Evolutionary conservation across 2,113 vertebrate genomes (phyloP), one percentile per base, ranked within the genome.

Genomic region (Fulica atra): DNA sequence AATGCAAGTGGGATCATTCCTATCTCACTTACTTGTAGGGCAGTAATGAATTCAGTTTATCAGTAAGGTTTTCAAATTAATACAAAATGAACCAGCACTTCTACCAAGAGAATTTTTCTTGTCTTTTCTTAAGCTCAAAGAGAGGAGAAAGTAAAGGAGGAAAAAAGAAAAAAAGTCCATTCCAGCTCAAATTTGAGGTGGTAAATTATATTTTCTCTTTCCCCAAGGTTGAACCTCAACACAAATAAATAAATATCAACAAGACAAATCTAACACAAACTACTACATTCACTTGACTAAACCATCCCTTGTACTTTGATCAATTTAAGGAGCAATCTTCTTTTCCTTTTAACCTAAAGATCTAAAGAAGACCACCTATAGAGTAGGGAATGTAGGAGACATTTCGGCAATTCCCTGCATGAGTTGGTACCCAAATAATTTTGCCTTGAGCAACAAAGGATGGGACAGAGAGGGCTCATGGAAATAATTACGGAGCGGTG

Each of bases 61-160:
- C 53, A 76, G 11, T 31, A 76, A 96, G 33, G 11, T 42, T 73
- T 86, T 92, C 74, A 95, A 80, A 94, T 88, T 36, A 91, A 81
- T 59, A 81, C 36, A 74, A 60, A 89, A 73, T 40, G 74, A 94
- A 70, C 24, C 40, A 60, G 26, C 29, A 69, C n/a, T 36, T 73
- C 40, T 54, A 57, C 19, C 38, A 57, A 46, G 31, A 85, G 23
- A 84, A 74, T 46, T 59, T 7, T 40, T 33, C 20, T 60, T 76
- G 14, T 59, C 26, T 61, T 85, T 74, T 78, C 60, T 61, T 33
- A 77, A 92, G n/a, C 31, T 61, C 38, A 76, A 65, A 77, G 20
- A 65, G 87, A 57, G 1, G 6, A 64, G 57, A 76, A 63, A 76
- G 8, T 6, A 42, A 36, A 29, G 2, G 13, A 1, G 2, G 0